Base-by-base conservation (phyloP, 2,113 vertebrate species). In the Nycticorax nycticorax region DNA sequence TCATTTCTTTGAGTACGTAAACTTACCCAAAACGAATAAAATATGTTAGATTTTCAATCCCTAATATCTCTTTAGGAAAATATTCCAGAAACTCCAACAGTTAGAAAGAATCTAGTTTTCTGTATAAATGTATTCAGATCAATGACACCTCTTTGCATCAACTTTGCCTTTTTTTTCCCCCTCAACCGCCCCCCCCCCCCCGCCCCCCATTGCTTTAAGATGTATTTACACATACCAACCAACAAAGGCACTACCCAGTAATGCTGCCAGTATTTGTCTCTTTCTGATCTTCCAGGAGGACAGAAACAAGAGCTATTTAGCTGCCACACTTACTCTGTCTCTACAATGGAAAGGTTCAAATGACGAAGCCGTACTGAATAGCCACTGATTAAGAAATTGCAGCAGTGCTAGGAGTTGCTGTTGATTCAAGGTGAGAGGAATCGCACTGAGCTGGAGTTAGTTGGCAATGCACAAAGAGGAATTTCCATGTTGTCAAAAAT, bases 401-500 rank as follows among this genome's bases (percentile, higher is more conserved):
- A 92, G 74, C 60, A 69, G 43, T 47, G 52, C 18, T 7, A n/a
- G 75, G 85, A 73, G 71, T 8, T 41, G 82, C 55, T 95, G 75
- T 60, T 79, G 93, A 96, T 88, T 87, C 74, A 15, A 85, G 94
- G 95, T n/a, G 48, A 92, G 85, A 87, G 56, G 89, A 97, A 92
- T 60, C 68, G 22, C 81, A 73, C 68, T 3, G 35, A 60, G 72
- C 79, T 16, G 73, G 67, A 67, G n/a, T 12, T 32, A 86, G 84
- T 14, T 88, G 83, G 90, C 84, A 86, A 32, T 6, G 64, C 52
- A 77, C 81, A 93, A 88, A 95, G 68, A 45, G 41, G 66, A 91
- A 95, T 81, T 94, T 97, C 92, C 86, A 66, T 14, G 63, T 81
- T 91, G 93, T 97, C 96, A 95, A 80, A 96, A 97, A 89, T 78